Evolutionary conservation across 2,888 invertebrate genomes (phyloP).

Genomic region (Cephonodes hylas): DNA sequence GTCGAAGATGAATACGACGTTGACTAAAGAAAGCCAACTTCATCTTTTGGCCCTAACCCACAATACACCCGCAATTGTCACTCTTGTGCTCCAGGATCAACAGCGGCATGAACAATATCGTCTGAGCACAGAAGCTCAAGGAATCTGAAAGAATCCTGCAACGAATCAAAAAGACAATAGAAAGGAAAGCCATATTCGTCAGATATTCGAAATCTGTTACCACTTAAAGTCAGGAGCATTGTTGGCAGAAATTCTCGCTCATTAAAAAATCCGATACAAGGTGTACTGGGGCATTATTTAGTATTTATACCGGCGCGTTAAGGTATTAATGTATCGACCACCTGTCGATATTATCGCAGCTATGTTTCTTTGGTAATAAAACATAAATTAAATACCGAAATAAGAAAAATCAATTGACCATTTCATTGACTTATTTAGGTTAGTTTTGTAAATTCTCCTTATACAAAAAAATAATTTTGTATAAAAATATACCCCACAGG

Average conservation of each 20-base stretch:
- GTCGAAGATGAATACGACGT: no score
- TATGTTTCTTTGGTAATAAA: not conserved
- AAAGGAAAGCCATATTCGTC: no score
- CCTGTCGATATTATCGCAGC: not conserved
- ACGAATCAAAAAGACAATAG: no score
- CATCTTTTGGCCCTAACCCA: no score
- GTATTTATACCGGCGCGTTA: not conserved
- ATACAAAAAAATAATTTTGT: no score
- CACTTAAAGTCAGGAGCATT: not conserved
- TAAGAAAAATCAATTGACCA: not conserved
- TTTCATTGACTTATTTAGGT: not conserved
- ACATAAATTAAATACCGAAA: not conserved
- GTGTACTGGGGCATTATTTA: not conserved
- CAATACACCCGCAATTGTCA: no score
- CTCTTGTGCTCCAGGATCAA: no score
- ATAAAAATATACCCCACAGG: no score
- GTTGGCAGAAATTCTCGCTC: not conserved
- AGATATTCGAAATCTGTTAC: not conserved
- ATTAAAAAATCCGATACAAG: not conserved
- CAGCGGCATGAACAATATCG: no score
- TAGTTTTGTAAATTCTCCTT: not conserved
- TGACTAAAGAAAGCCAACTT: no score
- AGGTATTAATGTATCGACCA: not conserved
- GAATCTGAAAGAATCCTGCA: no score
- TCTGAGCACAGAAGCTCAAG: no score